These are phyloP conservation scores for Heliconius sara DNA, from an alignment of 2,888 invertebrate species.

Conservation along the genomic window DNA sequence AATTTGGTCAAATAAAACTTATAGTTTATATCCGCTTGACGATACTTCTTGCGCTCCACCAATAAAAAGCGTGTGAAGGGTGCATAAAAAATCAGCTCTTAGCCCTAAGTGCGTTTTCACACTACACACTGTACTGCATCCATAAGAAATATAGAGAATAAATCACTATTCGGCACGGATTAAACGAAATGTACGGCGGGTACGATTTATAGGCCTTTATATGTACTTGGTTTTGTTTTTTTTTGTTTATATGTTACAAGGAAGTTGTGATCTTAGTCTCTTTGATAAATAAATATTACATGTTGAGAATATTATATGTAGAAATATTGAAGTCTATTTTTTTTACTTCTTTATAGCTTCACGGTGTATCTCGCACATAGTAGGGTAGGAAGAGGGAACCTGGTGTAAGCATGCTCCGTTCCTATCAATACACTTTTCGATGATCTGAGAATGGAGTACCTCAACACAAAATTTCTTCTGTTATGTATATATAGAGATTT, in stretches of 20 bases:
- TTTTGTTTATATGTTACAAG: not conserved
- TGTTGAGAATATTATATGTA: not conserved
- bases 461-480: too few species aligned
- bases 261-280: not conserved
- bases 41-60: slow-evolving; percentile 50
- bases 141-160: slow-evolving; percentile 49
- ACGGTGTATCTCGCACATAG: not conserved
- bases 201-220: slow-evolving; percentile 23
- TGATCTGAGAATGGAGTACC: too few species aligned
- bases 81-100: slow-evolving; percentile 81
- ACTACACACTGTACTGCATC: slow-evolving; percentile 59
- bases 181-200: slow-evolving; percentile 4
- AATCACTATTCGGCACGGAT: slow-evolving; percentile 41
- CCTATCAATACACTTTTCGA: too few species aligned
- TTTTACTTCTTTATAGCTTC: not conserved
- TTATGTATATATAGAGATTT: too few species aligned
- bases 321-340: not conserved
- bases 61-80: slow-evolving; percentile 64
- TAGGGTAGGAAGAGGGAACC: not conserved
- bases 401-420: not conserved
- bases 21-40: slow-evolving; percentile 20
- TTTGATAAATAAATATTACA: not conserved
- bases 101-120: slow-evolving; percentile 70
- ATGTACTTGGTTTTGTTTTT: slow-evolving; percentile 1
- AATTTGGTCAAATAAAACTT: too few species aligned